Conservation (phyloP, 2,797 vertebrate species). For the Lithobates sylvaticus region DNA sequence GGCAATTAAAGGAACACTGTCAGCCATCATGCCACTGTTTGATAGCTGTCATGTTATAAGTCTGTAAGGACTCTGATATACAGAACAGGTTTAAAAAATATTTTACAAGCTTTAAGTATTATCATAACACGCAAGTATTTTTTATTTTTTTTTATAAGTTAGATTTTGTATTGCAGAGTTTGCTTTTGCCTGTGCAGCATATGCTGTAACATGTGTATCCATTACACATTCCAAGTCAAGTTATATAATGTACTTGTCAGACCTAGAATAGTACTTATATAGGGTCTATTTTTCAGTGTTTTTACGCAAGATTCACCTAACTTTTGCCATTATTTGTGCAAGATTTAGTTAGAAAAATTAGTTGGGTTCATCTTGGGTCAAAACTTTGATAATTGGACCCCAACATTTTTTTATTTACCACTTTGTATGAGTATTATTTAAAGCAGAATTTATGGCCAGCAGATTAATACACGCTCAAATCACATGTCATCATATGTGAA, state of each 20-base stretch:
- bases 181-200: background rate
- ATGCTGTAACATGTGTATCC: background rate
- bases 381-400: too few relatives aligned
- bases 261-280: too few relatives aligned
- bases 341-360: too few relatives aligned
- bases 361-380: too few relatives aligned
- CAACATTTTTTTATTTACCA: too few relatives aligned
- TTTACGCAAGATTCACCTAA: too few relatives aligned
- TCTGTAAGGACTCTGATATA: background rate
- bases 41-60: conserved; percentile 11
- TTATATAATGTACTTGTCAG: too few relatives aligned
- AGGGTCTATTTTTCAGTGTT: too few relatives aligned
- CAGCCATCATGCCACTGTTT: conserved; percentile 25
- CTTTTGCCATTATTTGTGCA: too few relatives aligned
- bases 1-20: conserved; percentile 25
- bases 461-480: background rate
- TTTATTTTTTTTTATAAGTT: background rate
- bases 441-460: background rate
- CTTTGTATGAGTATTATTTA: background rate
- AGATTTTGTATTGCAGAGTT: background rate
- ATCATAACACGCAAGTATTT: background rate
- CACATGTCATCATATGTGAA: background rate
- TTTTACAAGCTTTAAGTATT: background rate
- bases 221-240: too few relatives aligned
- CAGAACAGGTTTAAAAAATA: background rate